These are phyloP conservation scores for Temnothorax ravouxi DNA, from an alignment of 2,888 invertebrate genomes.

Conservation along the genomic window DNA sequence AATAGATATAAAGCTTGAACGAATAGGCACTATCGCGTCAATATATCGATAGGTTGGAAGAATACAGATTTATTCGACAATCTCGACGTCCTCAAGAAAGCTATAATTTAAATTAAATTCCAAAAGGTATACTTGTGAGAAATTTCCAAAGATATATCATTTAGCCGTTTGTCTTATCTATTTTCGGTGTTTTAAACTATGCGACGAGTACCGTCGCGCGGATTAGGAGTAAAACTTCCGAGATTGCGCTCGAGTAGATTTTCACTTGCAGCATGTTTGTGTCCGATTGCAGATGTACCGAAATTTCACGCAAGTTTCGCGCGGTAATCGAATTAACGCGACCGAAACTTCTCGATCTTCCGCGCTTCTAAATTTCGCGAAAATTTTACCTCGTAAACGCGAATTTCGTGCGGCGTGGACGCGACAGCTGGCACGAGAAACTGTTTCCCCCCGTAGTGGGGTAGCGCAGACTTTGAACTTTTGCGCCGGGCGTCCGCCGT, in stretches of 20 bases:
- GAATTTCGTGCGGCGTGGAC: constrained; percentile 49
- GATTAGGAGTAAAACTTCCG: background rate
- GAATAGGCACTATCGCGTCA: constrained; percentile 75
- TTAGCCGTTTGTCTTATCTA: background rate
- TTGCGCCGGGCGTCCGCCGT: constrained; percentile 64
- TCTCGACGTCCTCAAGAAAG: background rate
- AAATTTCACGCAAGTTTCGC: constrained; percentile 54
- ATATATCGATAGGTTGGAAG: constrained; percentile 72
- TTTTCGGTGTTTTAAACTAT: constrained; percentile 18
- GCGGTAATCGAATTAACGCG: constrained; percentile 51
- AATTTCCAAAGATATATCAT: background rate
- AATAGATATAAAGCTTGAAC: constrained; percentile 80
- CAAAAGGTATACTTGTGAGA: background rate
- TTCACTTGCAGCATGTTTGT: constrained; percentile 32
- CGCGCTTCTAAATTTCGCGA: constrained; percentile 50
- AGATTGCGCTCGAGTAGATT: constrained; percentile 23
- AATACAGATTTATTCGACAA: constrained; percentile 6
- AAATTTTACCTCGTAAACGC: constrained; percentile 54
- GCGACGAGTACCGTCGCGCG: background rate
- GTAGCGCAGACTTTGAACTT: constrained; percentile 65
- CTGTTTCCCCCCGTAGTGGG: constrained; percentile 5
- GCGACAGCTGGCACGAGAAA: constrained; percentile 52
- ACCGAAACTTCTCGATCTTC: constrained; percentile 54
- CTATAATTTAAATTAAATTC: constrained; percentile 6
- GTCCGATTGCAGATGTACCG: constrained; percentile 45